phyloP scores from a whole-genome alignment of 1,140 invertebrate species.

The Drosophila pseudoananassae region DNA sequence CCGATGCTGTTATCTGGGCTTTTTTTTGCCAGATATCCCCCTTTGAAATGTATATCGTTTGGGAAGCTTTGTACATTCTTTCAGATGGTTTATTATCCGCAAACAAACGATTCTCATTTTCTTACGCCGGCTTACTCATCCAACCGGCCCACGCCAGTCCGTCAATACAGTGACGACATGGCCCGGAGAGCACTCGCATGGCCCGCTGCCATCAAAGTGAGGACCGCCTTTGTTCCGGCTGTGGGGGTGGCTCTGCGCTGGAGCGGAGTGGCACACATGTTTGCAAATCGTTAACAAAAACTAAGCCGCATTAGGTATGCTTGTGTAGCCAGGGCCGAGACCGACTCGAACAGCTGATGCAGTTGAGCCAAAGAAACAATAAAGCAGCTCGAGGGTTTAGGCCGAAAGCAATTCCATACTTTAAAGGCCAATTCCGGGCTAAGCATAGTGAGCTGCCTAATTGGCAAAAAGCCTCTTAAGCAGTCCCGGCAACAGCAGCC shows the following conservation, averaged over 20 bases:
- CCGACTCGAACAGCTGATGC: slow-evolving; percentile 46
- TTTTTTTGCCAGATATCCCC: slow-evolving; percentile 18
- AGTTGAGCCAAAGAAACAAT: slow-evolving; percentile 18
- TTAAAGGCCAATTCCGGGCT: slow-evolving; percentile 53
- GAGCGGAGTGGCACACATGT: slow-evolving; percentile 46
- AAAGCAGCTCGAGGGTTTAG: slow-evolving; percentile 47
- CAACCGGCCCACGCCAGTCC: slow-evolving; percentile 28
- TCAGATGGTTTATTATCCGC: slow-evolving; percentile 31
- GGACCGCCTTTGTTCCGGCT: slow-evolving; percentile 47
- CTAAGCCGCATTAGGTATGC: slow-evolving; percentile 70
- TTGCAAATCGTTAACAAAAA: slow-evolving; percentile 79
- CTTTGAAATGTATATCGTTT: neutral
- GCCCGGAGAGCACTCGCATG: slow-evolving; percentile 19
- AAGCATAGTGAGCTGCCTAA: slow-evolving; percentile 64
- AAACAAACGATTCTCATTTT: slow-evolving; percentile 49
- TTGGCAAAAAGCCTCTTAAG: slow-evolving; percentile 72
- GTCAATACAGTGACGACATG: slow-evolving; percentile 18
- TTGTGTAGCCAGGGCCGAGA: slow-evolving; percentile 31
- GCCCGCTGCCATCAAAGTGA: slow-evolving; percentile 59
- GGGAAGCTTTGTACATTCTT: slow-evolving; percentile 19
- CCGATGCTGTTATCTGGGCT: slow-evolving; percentile 9
- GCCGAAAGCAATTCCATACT: slow-evolving; percentile 53
- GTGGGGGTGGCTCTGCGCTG: slow-evolving; percentile 18
- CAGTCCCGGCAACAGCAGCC: slow-evolving; percentile 16
- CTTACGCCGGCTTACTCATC: slow-evolving; percentile 43